These are phyloP conservation scores for Creontiades dilutus DNA, from an alignment of 2,888 invertebrate genomes.

Conservation along the genomic window DNA sequence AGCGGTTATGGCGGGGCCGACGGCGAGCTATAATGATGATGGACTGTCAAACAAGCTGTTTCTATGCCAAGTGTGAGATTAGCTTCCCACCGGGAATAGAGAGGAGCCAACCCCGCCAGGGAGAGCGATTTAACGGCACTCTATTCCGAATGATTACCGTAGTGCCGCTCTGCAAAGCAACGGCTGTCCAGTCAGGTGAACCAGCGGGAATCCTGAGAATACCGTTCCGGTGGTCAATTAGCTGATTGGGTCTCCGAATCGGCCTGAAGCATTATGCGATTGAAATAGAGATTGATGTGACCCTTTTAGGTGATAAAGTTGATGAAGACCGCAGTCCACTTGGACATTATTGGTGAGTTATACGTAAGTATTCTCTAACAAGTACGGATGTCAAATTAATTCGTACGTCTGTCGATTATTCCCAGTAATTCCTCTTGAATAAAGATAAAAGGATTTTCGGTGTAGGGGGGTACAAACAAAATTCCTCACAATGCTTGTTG, in stretches of 20 bases:
- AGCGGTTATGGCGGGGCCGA: background rate
- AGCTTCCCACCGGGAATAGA: background rate
- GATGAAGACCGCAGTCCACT: too few species aligned
- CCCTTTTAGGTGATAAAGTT: too few species aligned
- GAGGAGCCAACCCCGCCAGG: background rate
- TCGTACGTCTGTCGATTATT: too few species aligned
- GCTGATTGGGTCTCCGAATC: constrained; percentile 14
- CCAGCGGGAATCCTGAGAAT: constrained; percentile 12
- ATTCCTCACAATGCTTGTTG: too few species aligned
- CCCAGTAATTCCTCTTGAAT: too few species aligned
- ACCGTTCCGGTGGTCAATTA: constrained; percentile 22
- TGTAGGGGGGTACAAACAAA: too few species aligned
- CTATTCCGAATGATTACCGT: background rate
- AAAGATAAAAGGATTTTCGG: too few species aligned
- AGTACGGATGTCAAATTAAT: too few species aligned
- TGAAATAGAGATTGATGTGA: background rate
- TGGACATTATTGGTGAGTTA: too few species aligned
- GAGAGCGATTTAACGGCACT: background rate
- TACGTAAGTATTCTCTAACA: too few species aligned
- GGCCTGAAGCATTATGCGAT: background rate
- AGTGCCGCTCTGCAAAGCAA: background rate
- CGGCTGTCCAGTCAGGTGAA: background rate
- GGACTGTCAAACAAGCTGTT: background rate
- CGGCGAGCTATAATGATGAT: background rate
- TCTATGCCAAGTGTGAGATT: background rate